Conservation (phyloP, 2,888 invertebrate genomes). For the Nyleta sp. region DNA sequence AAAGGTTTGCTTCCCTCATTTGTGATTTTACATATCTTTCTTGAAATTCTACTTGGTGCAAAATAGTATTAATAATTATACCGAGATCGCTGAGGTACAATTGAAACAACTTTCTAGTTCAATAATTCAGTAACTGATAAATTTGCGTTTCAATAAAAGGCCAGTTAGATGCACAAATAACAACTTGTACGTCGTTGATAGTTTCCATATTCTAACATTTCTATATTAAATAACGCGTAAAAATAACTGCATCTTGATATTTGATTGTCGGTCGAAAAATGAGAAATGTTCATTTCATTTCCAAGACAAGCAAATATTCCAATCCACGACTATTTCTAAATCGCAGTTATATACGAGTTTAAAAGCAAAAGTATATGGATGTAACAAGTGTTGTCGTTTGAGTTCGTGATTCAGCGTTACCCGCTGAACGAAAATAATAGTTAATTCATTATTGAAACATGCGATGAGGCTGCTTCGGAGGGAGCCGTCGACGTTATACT, state of each 20-base stretch:
- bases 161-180: neutral
- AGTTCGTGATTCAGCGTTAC: constrained; percentile 15
- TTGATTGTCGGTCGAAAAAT: too few species aligned
- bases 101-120: neutral
- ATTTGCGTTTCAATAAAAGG: neutral
- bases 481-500: constrained; percentile 12
- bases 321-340: constrained; percentile 4
- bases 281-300: too few species aligned
- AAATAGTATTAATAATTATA: too few species aligned
- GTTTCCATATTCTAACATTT: neutral
- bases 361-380: constrained; percentile 1
- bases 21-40: too few species aligned
- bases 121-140: neutral
- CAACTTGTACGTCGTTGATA: neutral
- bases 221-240: too few species aligned
- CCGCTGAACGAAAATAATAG: neutral
- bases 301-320: neutral
- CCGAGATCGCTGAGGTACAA: too few species aligned
- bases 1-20: too few species aligned
- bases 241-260: too few species aligned
- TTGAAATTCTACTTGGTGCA: too few species aligned
- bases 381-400: constrained; percentile 5
- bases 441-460: neutral
- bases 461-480: constrained; percentile 12
- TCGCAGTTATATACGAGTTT: constrained; percentile 4